phyloP scores from a whole-genome alignment of 1,140 invertebrate species.

The Acromyrmex heyeri region DNA sequence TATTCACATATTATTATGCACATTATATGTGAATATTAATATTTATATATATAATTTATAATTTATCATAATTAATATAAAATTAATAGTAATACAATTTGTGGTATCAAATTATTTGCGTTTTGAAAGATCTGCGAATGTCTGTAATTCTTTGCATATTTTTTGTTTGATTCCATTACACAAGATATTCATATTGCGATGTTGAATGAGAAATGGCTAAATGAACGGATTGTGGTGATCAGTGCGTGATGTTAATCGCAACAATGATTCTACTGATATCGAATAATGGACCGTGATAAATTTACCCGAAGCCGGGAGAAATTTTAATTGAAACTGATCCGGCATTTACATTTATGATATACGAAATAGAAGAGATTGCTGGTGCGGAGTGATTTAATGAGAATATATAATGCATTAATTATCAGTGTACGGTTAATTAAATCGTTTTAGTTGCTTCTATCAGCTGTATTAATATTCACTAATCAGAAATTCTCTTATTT shows the following conservation, averaged over 20 bases:
- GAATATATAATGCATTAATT: conserved; percentile 41
- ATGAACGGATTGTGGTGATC: conserved; percentile 11
- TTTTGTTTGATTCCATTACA: neutral
- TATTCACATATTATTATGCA: neutral
- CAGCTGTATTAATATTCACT: conserved; percentile 33
- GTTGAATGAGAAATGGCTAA: neutral
- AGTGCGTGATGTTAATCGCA: conserved; percentile 14
- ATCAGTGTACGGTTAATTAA: conserved; percentile 41
- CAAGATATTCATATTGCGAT: neutral
- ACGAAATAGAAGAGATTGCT: conserved; percentile 44
- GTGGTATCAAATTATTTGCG: neutral
- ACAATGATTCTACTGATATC: conserved; percentile 36
- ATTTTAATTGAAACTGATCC: conserved; percentile 60
- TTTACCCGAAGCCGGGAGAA: neutral
- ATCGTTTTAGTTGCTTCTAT: conserved; percentile 38
- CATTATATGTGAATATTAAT: neutral
- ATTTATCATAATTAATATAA: conserved; percentile 1
- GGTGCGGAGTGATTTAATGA: conserved; percentile 54
- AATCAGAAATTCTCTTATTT: conserved; percentile 11
- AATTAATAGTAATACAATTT: conserved; percentile 2
- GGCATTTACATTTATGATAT: conserved; percentile 56
- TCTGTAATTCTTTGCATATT: neutral
- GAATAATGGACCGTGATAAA: conserved; percentile 54
- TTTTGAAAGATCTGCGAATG: neutral
- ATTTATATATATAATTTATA: neutral